These are phyloP conservation scores for Phyllostomus discolor DNA, from an alignment of 2,113 vertebrate genomes.

Conservation along the genomic window DNA sequence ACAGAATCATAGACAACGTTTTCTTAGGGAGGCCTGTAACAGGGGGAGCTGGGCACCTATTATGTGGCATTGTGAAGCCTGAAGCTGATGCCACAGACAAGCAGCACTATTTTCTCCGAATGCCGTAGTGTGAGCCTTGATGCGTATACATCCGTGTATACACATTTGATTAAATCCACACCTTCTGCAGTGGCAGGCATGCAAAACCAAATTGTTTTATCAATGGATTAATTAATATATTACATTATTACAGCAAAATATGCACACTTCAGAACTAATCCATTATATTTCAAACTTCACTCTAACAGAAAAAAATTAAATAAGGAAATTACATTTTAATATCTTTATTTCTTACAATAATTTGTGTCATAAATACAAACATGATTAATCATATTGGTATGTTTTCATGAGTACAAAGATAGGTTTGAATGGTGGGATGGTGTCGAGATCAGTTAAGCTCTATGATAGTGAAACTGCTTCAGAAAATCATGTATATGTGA, in stretches of 20 bases:
- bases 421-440: background rate
- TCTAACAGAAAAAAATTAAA: background rate
- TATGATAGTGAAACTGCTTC: background rate
- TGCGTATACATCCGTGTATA: background rate
- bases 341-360: background rate
- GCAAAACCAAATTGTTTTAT: background rate
- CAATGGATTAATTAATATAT: background rate
- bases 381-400: background rate
- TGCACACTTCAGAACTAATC: background rate
- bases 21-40: fast-evolving
- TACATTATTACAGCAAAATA: background rate
- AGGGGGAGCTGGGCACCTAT: background rate
- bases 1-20: background rate
- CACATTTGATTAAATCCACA: background rate
- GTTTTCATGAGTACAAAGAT: background rate
- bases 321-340: background rate
- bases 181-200: background rate
- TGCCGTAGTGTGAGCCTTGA: background rate
- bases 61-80: background rate
- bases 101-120: background rate
- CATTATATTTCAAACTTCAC: background rate
- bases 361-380: background rate
- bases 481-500: background rate
- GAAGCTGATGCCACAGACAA: background rate
- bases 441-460: background rate